Base-by-base conservation (phyloP, 2,888 invertebrate genomes). In the Corythucha ciliata region DNA sequence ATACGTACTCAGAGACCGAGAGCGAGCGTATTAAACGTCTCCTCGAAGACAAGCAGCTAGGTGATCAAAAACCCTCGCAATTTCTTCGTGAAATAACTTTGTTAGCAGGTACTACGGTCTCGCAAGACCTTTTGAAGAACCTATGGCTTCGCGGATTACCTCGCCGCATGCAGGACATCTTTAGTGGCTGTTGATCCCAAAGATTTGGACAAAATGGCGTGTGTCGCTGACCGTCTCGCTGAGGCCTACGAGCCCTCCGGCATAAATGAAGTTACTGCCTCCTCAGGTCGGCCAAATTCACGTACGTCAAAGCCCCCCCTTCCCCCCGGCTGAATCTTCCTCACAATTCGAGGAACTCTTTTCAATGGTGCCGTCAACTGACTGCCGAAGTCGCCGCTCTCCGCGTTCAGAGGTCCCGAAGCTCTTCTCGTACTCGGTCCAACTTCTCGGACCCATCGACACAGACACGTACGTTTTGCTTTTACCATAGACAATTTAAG, bases 1-100 rank as follows among this genome's bases (percentile, higher is more conserved):
- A 40, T 5, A 44, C 32, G 2, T 29, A 29, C 3, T 14, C 29
- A 10, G 42, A 42, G 25, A 24, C 25, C 10, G 26, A 42, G 24
- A 18, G 18, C 10, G 14, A 42, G n/a, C 22, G 26, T n/a, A 25
- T 42, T 25, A 7, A 8, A n/a, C 20, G 16, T 21, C 21, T 41
- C 16, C 20, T 41, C 8, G 7, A n/a, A 32, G 33, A 45, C 16
- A 3, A 18, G n/a, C n/a, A 45, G 20, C 45, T 45, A 18, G 42
- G 42, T 12, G 42, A 45, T 25, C 29, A 45, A 21, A 27, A 32
- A 18, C 32, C 45, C 12, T 45, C 32, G 12, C 45, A 45, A 32
- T 45, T 45, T 21, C 21, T 45, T 14, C 32, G 45, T 16, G 33
- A 45, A 27, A 14, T 45, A 20, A 18, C 8, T 18, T 14, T 16